These are phyloP conservation scores for Petaurus breviceps DNA, from an alignment of 2,113 vertebrate species.

Conservation along the genomic window DNA sequence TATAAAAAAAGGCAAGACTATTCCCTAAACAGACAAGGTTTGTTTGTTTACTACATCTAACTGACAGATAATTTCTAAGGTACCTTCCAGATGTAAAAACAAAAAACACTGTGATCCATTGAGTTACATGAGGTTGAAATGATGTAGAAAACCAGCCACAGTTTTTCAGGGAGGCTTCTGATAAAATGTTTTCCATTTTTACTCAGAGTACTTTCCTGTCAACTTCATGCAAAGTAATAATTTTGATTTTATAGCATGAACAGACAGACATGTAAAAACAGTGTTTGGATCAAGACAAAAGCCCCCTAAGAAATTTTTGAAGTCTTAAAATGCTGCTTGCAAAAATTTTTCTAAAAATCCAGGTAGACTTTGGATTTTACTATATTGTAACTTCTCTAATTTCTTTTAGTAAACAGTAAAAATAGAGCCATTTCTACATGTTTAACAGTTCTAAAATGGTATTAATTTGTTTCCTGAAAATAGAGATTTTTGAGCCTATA, in stretches of 20 bases:
- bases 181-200: conserved; percentile 18
- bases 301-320: conserved; percentile 6
- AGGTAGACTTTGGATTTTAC: conserved; percentile 24
- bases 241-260: background rate
- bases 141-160: conserved; percentile 20
- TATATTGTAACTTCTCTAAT: conserved; percentile 36
- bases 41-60: no score
- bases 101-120: background rate
- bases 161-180: background rate
- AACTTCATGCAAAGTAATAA: background rate
- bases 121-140: background rate
- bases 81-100: background rate
- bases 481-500: conserved; percentile 24
- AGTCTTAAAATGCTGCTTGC: background rate
- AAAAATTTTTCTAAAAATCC: conserved; percentile 1
- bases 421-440: conserved; percentile 38
- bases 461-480: conserved; percentile 26
- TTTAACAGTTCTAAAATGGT: conserved; percentile 22
- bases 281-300: conserved; percentile 21
- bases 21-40: background rate
- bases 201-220: background rate
- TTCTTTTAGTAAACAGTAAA: conserved; percentile 41
- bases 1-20: conserved; percentile 4
- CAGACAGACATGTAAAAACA: background rate
- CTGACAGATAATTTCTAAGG: background rate